Evolutionary conservation across 1,140 invertebrate genomes (phyloP).

Genomic region (Papilio polytes): DNA sequence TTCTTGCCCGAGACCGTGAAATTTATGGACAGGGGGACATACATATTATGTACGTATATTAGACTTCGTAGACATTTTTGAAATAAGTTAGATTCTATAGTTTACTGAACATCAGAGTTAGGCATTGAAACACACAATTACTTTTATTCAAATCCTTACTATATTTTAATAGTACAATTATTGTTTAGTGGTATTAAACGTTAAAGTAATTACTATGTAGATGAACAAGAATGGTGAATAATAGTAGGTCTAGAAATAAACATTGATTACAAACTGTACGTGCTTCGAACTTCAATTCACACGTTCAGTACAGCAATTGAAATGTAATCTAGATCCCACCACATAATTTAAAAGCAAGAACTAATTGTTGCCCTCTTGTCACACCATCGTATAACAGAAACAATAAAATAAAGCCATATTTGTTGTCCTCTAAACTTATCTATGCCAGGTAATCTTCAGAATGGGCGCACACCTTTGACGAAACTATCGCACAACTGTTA

Average conservation of each 20-base stretch:
- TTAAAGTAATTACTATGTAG: background rate
- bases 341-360: background rate
- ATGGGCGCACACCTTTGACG: too few species aligned
- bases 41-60: background rate
- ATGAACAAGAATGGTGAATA: conserved; percentile 18
- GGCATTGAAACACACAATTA: too few species aligned
- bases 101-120: background rate
- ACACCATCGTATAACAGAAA: too few species aligned
- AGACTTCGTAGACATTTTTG: background rate
- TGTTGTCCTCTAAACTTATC: background rate
- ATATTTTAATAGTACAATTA: background rate
- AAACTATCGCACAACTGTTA: too few species aligned
- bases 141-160: background rate
- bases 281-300: background rate
- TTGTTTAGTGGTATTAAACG: too few species aligned
- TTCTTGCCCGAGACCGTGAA: background rate
- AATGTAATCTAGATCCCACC: background rate
- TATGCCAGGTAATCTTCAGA: background rate
- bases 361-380: background rate
- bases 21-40: background rate
- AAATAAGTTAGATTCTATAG: background rate
- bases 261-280: conserved; percentile 9
- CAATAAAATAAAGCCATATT: background rate
- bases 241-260: background rate
- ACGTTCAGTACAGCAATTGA: background rate